Evolutionary conservation across 92 coral and sea anemone species (phyloP).

Genomic region (Umimayanthus chanpuru): DNA sequence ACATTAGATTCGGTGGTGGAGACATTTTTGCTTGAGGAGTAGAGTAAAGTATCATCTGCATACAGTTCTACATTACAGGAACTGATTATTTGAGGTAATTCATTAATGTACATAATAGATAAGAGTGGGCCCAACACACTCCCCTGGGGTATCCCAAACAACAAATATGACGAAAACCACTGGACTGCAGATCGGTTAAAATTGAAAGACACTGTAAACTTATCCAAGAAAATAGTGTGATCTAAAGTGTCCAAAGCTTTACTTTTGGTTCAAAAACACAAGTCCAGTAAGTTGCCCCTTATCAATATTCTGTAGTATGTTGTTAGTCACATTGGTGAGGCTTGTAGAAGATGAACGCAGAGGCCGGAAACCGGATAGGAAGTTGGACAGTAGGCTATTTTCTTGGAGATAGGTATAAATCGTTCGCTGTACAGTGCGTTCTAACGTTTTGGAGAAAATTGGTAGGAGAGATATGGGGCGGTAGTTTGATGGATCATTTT

Average conservation of each 20-base stretch:
- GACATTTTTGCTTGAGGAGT: conserved; percentile 35
- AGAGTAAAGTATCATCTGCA: conserved; percentile 50
- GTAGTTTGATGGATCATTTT: too few species aligned
- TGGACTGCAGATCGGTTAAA: neutral
- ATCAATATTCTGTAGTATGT: conserved; percentile 39
- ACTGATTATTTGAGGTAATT: too few species aligned
- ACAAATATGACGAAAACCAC: conserved; percentile 39
- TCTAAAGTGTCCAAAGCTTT: conserved; percentile 51
- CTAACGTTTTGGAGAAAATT: too few species aligned
- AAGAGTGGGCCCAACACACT: too few species aligned
- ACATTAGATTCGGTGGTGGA: too few species aligned
- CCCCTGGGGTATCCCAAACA: conserved; percentile 1
- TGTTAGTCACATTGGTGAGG: conserved; percentile 55
- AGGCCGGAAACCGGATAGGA: conserved; percentile 54
- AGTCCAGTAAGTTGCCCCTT: conserved; percentile 48
- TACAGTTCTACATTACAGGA: too few species aligned
- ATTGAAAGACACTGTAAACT: conserved; percentile 8
- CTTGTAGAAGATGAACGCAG: conserved; percentile 53
- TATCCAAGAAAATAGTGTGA: conserved; percentile 44
- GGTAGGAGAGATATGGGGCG: too few species aligned
- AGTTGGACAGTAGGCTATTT: conserved; percentile 18
- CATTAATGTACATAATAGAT: too few species aligned
- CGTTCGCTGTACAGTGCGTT: too few species aligned
- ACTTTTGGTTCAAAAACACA: conserved; percentile 53
- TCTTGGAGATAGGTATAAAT: too few species aligned